Evolutionary conservation across 2,797 vertebrate species (phyloP), one percentile per base, ranked within the genome.

Genomic region (Scolopax bukidnonensis): DNA sequence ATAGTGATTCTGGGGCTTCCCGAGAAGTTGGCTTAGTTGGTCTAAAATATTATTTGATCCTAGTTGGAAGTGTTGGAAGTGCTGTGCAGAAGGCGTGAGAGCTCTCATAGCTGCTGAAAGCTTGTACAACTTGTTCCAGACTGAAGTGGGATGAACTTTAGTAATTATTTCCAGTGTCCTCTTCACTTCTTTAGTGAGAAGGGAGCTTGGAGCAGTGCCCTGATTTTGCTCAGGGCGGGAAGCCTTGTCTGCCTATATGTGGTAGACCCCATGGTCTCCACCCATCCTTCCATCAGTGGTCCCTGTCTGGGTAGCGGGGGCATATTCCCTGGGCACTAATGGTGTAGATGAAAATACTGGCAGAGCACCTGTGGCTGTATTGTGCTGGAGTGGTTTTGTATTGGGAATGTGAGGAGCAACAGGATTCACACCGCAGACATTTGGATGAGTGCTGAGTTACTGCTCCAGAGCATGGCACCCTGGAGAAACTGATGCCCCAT

Each of bases 381-480:
- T 7, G 4, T 7, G 25, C 30, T 69, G 50, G 6, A 38, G 27
- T 64, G 68, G 15, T 57, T 89, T 67, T 48, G 6, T 14, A 6
- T 19, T 7, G 3, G 19, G 56, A 69, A 19, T 18, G 15, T 43
- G 60, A 60, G 18, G 17, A 12, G 14, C 40, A 40, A 3, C 47
- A 59, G 38, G 12, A 36, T 82, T 87, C 12, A 3, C 38, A 70
- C 36, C 19, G 65, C 30, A 76, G 20, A 36, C 1, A 5, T 45
- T 28, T 80, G 64, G 16, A 9, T 27, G 36, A 78, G 30, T 56
- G 54, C 27, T 5, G 9, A 16, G 4, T 63, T 48, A 24, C 56
- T 90, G 76, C 0, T 0, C 33, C 2, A 11, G 64, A 45, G 13
- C 8, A 0, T 0, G 2, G 12, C 2, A 1, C 33, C 43, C 15